These are phyloP conservation scores for Luffia ferchaultella DNA, from an alignment of 2,888 invertebrate species.

Conservation along the genomic window DNA sequence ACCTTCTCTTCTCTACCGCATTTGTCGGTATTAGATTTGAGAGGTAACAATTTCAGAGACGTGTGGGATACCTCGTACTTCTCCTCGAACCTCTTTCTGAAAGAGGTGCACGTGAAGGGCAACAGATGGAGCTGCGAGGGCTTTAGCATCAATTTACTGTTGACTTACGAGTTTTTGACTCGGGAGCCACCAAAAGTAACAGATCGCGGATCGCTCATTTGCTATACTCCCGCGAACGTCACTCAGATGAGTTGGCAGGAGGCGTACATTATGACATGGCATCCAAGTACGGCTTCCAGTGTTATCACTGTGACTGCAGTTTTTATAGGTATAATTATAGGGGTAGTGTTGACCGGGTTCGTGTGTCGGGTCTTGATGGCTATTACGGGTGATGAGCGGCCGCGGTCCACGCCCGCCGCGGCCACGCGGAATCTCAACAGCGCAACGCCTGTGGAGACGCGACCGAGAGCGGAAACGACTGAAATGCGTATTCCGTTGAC, in stretches of 20 bases:
- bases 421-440: conserved; percentile 44
- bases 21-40: conserved; percentile 70
- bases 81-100: conserved; percentile 64
- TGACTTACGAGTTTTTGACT: conserved; percentile 69
- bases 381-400: conserved; percentile 35
- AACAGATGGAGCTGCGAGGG: conserved; percentile 84
- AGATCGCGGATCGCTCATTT: conserved; percentile 59
- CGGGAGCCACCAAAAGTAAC: conserved; percentile 57
- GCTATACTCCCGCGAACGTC: conserved; percentile 70
- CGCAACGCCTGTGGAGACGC: conserved; percentile 15
- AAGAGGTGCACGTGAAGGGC: conserved; percentile 69
- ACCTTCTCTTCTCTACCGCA: conserved; percentile 71
- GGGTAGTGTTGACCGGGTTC: conserved; percentile 63
- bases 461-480: conserved; percentile 33
- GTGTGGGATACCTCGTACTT: conserved; percentile 70
- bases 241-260: conserved; percentile 74
- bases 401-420: conserved; percentile 39
- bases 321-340: conserved; percentile 56
- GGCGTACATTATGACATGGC: conserved; percentile 74
- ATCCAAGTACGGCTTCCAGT: conserved; percentile 34
- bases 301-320: conserved; percentile 67
- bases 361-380: conserved; percentile 61
- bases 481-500: conserved; percentile 39
- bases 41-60: conserved; percentile 75
- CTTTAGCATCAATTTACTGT: conserved; percentile 58